Evolutionary conservation across 2,888 invertebrate genomes (phyloP).

Genomic region (Hirtodrosophila alboralis): DNA sequence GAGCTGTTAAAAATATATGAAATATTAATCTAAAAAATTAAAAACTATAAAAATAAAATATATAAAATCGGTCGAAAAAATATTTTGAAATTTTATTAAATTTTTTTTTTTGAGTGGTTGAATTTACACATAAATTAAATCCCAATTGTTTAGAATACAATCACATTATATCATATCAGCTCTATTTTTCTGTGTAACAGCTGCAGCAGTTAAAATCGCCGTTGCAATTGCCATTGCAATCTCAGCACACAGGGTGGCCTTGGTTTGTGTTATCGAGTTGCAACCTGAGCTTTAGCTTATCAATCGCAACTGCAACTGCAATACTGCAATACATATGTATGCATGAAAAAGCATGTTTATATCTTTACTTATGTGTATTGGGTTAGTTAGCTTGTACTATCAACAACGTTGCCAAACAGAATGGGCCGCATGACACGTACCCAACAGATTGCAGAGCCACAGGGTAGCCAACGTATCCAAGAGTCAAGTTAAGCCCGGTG

Average conservation of each 20-base stretch:
- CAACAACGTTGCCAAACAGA: constrained; percentile 26
- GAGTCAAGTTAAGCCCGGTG: constrained; percentile 22
- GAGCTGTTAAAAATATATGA: no score
- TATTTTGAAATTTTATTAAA: no score
- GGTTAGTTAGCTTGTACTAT: constrained; percentile 23
- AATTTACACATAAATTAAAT: no score
- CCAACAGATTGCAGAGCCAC: constrained; percentile 41
- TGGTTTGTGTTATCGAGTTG: constrained; percentile 37
- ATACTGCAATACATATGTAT: constrained; percentile 34
- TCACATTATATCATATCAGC: no score
- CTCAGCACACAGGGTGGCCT: constrained; percentile 40
- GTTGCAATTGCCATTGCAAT: neutral
- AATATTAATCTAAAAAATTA: no score
- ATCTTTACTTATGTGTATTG: neutral
- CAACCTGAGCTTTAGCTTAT: constrained; percentile 66
- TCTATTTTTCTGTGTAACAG: neutral
- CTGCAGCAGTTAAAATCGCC: neutral
- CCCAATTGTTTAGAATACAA: no score
- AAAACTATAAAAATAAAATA: no score
- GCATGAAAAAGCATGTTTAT: constrained; percentile 1
- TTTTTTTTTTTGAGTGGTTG: no score
- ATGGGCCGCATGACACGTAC: constrained; percentile 59
- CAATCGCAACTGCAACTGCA: constrained; percentile 38
- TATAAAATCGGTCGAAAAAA: no score
- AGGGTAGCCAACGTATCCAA: constrained; percentile 4